Base-by-base conservation (phyloP, 2,113 vertebrate genomes). In the Xenopus borealis region DNA sequence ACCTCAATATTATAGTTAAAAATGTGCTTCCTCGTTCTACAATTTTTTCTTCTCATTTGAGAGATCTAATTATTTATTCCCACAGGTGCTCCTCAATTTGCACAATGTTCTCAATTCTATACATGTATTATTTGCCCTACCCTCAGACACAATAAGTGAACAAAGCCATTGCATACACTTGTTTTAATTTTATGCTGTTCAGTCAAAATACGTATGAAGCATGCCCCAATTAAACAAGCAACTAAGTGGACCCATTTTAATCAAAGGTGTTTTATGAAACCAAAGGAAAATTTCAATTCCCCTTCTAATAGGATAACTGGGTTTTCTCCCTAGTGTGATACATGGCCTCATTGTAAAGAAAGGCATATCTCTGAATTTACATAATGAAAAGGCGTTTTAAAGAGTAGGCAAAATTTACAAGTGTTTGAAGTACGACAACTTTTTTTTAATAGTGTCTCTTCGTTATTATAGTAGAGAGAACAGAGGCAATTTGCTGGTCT, bases 301-400 rank as follows among this genome's bases (percentile, higher is more conserved):
- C 46, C 62, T 62, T 75, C 65, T 76, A 63, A 44, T 55, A 63
- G 58, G 45, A 69, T 63, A 76, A 76, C 73, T 76, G 57, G 73
- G 73, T 69, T 69, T 45, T 69, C 57, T 76, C 66, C 73, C 66
- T 52, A 62, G 73, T 76, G 73, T 61, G 55, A 23, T 52, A 13
- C 23, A n/a, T 69, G 73, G 50, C 73, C 73, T 76, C 58, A 62
- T 76, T 76, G 65, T 45, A 44, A 69, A 66, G 44, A 62, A 46
- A 23, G 44, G 68, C 47, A 62, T 63, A 62, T 76, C n/a, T 20
- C 46, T 14, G 44, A 57, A 76, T 76, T 69, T 76, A 46, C 66
- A 76, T 76, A 68, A 68, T 68, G 52, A 62, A 53, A 40, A 23
- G 45, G 44, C 12, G 19, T 16, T 68, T 66, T 53, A 63, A 63